Conservation (phyloP, 2,888 invertebrate genomes). For the Ormyrus rosae region DNA sequence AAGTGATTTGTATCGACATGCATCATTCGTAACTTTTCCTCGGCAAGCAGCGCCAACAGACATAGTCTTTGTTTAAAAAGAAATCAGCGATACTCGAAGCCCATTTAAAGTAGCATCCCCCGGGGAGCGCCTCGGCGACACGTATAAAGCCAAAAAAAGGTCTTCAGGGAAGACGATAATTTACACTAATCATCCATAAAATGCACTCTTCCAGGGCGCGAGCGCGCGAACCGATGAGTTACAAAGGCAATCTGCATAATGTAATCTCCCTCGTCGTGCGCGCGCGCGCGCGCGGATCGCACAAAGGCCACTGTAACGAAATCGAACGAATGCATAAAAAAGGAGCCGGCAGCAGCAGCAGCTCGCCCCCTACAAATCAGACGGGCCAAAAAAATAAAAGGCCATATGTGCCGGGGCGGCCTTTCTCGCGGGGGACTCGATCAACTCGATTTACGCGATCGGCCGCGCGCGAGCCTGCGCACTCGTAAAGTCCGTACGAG, state of each 20-base stretch:
- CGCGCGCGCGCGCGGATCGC: not conserved
- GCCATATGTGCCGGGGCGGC: conserved; percentile 40
- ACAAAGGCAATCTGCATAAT: conserved; percentile 48
- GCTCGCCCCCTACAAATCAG: conserved; percentile 9
- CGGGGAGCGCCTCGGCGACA: not conserved
- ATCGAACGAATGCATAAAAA: conserved; percentile 18
- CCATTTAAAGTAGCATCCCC: not conserved
- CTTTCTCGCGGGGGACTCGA: conserved; percentile 34
- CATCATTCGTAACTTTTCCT: too few species aligned
- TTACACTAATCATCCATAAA: conserved; percentile 56
- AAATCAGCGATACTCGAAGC: conserved; percentile 10
- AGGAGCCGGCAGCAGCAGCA: not conserved
- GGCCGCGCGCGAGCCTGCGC: not conserved
- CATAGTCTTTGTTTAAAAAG: conserved; percentile 33
- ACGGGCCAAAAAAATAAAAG: not conserved
- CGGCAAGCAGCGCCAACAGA: too few species aligned
- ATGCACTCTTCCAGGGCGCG: conserved; percentile 28
- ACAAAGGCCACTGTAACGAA: conserved; percentile 4
- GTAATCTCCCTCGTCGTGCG: conserved; percentile 15
- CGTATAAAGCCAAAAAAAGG: not conserved
- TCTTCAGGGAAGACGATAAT: conserved; percentile 36
- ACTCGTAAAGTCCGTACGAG: conserved; percentile 35
- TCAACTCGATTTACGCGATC: conserved; percentile 51
- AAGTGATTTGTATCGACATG: too few species aligned
- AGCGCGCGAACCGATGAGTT: conserved; percentile 29